Percentiles rank a stretch among this genome's conserved stretches.
Evolutionary conservation across 2,888 invertebrate genomes (phyloP).

Genomic region (Chironomus riparius): DNA sequence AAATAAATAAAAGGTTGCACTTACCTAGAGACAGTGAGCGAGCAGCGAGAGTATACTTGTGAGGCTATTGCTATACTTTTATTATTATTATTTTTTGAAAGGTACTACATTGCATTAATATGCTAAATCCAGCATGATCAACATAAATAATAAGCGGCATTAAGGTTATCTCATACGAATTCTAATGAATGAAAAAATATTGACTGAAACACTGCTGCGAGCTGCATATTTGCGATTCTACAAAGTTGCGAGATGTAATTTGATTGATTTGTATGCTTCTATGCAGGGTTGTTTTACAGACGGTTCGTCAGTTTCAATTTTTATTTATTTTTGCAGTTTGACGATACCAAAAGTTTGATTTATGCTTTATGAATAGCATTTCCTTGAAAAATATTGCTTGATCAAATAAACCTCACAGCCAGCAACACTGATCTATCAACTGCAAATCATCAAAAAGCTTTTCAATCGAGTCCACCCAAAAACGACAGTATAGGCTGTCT

Average conservation of each 20-base stretch:
- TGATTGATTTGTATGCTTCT: too few relatives aligned
- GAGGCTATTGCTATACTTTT: neutral
- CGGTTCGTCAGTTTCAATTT: too few relatives aligned
- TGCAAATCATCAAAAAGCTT: too few relatives aligned
- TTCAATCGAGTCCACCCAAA: too few relatives aligned
- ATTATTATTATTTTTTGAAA: neutral
- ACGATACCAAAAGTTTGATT: too few relatives aligned
- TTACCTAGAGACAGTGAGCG: neutral
- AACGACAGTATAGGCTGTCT: too few relatives aligned
- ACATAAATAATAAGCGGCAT: constrained; percentile 21
- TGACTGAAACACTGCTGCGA: neutral
- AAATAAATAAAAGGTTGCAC: constrained; percentile 11
- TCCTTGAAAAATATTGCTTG: too few relatives aligned
- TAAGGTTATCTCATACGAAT: constrained; percentile 21
- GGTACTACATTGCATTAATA: neutral
- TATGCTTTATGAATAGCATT: too few relatives aligned
- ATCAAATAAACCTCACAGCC: too few relatives aligned
- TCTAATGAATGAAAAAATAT: constrained; percentile 19
- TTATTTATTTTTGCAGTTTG: too few relatives aligned
- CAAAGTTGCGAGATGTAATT: neutral
- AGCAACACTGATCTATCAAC: too few relatives aligned
- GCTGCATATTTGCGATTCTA: neutral
- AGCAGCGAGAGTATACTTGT: neutral
- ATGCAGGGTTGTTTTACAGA: too few relatives aligned
- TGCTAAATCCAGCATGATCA: constrained; percentile 21